A percentile compares a stretch with the other conserved stretches of the same genome.
phyloP scores from a whole-genome alignment of 2,888 invertebrate genomes.

The Ophonus ardosiacus region DNA sequence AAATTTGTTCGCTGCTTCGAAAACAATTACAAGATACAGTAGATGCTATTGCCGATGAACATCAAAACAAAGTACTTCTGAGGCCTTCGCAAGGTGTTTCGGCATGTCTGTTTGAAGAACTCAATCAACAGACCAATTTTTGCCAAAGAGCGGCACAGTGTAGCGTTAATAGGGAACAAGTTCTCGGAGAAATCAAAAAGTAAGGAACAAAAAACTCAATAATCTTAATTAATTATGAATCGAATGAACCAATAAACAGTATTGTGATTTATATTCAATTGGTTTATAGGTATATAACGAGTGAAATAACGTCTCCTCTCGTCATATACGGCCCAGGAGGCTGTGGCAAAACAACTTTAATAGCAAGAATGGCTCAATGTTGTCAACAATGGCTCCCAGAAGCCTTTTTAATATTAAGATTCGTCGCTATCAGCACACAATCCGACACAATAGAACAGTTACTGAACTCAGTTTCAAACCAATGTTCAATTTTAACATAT shows the following conservation, averaged over 20 bases:
- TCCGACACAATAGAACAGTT: slow-evolving; percentile 84
- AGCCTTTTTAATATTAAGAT: slow-evolving; percentile 78
- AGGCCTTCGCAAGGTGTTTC: slow-evolving; percentile 82
- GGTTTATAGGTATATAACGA: slow-evolving; percentile 80
- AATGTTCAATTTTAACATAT: slow-evolving; percentile 84
- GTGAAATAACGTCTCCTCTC: slow-evolving; percentile 81
- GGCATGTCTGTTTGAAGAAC: slow-evolving; percentile 81
- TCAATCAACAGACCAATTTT: slow-evolving; percentile 85
- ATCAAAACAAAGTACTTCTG: slow-evolving; percentile 79
- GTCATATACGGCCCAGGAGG: slow-evolving; percentile 88
- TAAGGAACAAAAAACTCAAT: slow-evolving; percentile 74
- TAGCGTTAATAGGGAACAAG: slow-evolving; percentile 83
- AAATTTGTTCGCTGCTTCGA: slow-evolving; percentile 82
- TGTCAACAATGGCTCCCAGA: slow-evolving; percentile 83
- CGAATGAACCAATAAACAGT: too few species aligned
- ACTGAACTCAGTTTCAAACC: slow-evolving; percentile 86
- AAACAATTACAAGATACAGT: slow-evolving; percentile 84
- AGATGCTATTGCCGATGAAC: slow-evolving; percentile 83
- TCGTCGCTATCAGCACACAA: slow-evolving; percentile 82
- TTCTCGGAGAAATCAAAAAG: slow-evolving; percentile 83
- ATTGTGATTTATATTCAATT: not conserved
- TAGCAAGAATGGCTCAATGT: slow-evolving; percentile 84
- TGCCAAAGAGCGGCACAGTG: slow-evolving; percentile 84
- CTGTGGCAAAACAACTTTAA: slow-evolving; percentile 89
- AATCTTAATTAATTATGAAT: not conserved